These are phyloP conservation scores for Myopa tessellatipennis DNA, from an alignment of 2,888 invertebrate species.

Conservation along the genomic window DNA sequence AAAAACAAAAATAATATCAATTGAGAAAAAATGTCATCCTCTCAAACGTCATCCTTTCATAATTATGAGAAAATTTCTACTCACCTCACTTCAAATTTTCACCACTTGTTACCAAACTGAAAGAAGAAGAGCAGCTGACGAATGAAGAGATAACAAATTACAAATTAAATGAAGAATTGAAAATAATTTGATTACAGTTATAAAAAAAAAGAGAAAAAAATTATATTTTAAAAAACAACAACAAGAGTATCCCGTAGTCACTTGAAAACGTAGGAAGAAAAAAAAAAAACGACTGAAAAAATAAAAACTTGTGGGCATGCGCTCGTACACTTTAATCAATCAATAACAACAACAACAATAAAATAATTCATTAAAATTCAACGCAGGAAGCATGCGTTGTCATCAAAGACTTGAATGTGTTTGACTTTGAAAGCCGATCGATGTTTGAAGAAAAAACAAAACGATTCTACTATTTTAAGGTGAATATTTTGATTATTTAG, in stretches of 20 bases:
- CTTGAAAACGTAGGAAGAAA: background rate
- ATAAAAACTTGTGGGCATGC: background rate
- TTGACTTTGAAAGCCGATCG: conserved; percentile 20
- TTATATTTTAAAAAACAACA: background rate
- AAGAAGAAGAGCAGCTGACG: no score
- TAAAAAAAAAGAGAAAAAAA: no score
- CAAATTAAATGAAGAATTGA: no score
- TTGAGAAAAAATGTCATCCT: no score
- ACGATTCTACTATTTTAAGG: background rate
- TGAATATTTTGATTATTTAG: background rate
- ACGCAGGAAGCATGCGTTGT: conserved; percentile 30
- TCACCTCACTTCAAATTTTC: no score
- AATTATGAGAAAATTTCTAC: no score
- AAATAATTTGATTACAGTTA: no score
- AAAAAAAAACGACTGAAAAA: background rate
- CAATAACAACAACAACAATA: conserved; percentile 18
- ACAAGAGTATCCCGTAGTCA: background rate
- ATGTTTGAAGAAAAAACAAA: background rate
- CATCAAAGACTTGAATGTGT: background rate
- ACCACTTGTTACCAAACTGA: no score
- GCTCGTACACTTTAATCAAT: background rate
- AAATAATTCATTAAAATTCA: conserved; percentile 32
- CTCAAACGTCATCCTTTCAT: no score
- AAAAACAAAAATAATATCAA: no score
- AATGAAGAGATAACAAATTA: no score